Conservation (phyloP, 1,140 invertebrate species). For the Drosophila navojoa region DNA sequence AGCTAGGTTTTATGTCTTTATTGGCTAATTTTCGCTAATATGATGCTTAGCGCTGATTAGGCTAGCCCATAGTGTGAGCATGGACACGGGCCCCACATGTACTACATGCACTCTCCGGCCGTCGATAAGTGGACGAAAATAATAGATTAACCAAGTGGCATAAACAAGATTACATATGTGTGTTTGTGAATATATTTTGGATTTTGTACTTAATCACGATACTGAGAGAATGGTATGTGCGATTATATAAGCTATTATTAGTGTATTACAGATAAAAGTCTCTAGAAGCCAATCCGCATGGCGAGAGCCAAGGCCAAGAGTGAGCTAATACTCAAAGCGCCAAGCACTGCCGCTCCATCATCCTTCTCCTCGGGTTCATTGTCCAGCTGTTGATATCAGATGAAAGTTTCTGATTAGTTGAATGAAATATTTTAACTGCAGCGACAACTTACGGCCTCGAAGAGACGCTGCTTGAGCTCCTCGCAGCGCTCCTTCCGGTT, state of each 20-base stretch:
- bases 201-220: conserved; percentile 55
- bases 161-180: conserved; percentile 8
- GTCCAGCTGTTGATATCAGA: conserved; percentile 47
- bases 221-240: conserved; percentile 46
- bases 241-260: conserved; percentile 62
- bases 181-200: conserved; percentile 41
- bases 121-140: conserved; percentile 34
- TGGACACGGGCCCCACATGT: conserved; percentile 27
- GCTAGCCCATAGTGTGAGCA: conserved; percentile 30
- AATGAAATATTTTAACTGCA: not conserved
- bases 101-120: not conserved
- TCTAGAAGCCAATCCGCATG: conserved; percentile 45
- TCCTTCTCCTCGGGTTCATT: conserved; percentile 42
- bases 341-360: conserved; percentile 49
- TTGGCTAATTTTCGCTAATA: conserved; percentile 56
- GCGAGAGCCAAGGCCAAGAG: conserved; percentile 54
- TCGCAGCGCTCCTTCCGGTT: conserved; percentile 85
- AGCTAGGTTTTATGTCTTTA: conserved; percentile 28
- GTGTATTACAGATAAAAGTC: conserved; percentile 6
- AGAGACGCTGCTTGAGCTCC: conserved; percentile 79
- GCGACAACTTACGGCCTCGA: conserved; percentile 55
- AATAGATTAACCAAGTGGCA: conserved; percentile 49
- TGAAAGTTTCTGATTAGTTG: not conserved
- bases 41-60: conserved; percentile 26
- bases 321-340: conserved; percentile 48